Percentiles rank a stretch among this genome's conserved stretches.
These are phyloP conservation scores for Zosterops borbonicus DNA, from an alignment of 2,113 vertebrate species.

Conservation along the genomic window DNA sequence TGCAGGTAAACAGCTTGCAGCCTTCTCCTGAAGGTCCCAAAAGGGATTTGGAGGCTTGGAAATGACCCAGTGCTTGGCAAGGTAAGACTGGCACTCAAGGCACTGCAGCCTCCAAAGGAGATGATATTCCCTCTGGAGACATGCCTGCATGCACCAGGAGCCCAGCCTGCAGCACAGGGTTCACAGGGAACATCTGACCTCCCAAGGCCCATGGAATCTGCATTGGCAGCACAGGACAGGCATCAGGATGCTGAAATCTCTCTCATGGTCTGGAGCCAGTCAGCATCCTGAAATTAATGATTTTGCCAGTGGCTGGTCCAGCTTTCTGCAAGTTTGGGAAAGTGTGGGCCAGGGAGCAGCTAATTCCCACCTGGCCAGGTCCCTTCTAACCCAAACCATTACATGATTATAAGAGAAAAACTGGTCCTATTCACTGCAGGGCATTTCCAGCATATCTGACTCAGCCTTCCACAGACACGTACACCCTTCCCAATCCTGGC, in stretches of 20 bases:
- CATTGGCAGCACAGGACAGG: not conserved
- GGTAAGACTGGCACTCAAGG: not conserved
- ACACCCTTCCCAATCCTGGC: not conserved
- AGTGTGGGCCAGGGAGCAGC: not conserved
- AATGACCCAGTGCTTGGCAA: not conserved
- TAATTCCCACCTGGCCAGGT: not conserved
- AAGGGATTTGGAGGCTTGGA: not conserved
- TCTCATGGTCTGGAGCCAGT: not conserved
- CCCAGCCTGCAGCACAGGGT: not conserved
- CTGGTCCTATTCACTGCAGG: not conserved
- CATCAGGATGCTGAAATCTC: not conserved
- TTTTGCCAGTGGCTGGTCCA: not conserved
- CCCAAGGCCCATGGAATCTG: not conserved
- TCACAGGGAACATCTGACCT: not conserved
- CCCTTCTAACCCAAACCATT: not conserved
- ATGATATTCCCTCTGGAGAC: not conserved
- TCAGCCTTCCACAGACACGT: not conserved
- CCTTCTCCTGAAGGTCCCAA: not conserved
- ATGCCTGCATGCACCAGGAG: not conserved
- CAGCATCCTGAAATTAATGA: not conserved
- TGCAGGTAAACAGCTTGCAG: not conserved
- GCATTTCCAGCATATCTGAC: not conserved
- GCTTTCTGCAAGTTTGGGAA: not conserved
- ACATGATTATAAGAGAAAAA: not conserved
- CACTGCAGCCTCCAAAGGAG: not conserved